Conservation (phyloP, 1,140 invertebrate species). For the Battus philenor region DNA sequence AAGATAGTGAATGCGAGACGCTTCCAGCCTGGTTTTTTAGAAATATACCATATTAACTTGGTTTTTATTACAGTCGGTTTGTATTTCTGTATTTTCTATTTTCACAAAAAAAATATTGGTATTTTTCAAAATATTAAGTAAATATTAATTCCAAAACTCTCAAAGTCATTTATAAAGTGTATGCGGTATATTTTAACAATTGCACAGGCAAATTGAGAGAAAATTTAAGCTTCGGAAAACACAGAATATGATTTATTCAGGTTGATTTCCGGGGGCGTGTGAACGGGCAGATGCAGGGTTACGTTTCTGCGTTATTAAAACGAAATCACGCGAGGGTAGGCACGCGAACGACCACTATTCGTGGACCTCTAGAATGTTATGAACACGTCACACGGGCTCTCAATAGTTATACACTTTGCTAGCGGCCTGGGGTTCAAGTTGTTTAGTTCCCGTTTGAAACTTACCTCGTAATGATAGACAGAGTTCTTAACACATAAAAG, state of each 20-base stretch:
- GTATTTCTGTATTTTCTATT: no score
- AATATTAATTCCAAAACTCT: no score
- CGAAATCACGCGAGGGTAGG: constrained; percentile 7
- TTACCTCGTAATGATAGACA: constrained; percentile 9
- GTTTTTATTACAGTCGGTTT: no score
- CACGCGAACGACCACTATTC: neutral
- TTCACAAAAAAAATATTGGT: no score
- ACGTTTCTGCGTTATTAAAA: constrained; percentile 12
- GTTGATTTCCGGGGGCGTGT: constrained; percentile 8
- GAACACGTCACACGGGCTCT: constrained; percentile 6
- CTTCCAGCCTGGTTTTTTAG: no score
- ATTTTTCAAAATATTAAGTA: no score
- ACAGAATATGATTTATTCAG: constrained; percentile 8
- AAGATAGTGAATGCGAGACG: no score
- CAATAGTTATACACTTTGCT: no score
- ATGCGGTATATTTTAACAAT: no score
- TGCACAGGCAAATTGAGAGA: no score
- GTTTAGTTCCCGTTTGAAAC: constrained; percentile 3
- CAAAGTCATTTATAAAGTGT: no score
- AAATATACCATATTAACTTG: no score
- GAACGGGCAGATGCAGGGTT: constrained; percentile 9
- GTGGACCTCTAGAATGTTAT: neutral
- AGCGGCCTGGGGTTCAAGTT: constrained; percentile 1
- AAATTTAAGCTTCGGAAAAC: constrained; percentile 1
- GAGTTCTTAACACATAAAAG: constrained; percentile 1